Conservation (phyloP, 2,797 vertebrate species). For the Uromys caudimaculatus region DNA sequence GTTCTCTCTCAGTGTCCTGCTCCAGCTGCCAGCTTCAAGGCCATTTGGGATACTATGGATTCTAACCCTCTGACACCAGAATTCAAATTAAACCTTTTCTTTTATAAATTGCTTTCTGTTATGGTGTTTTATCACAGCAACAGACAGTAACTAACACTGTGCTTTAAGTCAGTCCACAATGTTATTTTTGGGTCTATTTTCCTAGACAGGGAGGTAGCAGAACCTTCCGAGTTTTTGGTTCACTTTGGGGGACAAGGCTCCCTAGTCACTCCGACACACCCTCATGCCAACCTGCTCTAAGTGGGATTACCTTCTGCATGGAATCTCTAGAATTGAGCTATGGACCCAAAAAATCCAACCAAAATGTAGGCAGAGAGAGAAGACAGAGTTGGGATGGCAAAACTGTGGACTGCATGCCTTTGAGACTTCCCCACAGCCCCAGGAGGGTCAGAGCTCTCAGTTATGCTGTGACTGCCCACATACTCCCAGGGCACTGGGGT, state of each 20-base stretch:
- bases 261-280: rapidly evolving
- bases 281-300: too few relatives aligned
- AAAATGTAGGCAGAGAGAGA: background rate
- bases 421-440: background rate
- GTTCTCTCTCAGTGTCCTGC: background rate
- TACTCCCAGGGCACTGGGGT: background rate
- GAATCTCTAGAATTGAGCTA: background rate
- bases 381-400: background rate
- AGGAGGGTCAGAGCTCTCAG: too few relatives aligned
- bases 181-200: background rate
- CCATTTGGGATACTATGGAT: background rate
- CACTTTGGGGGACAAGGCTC: rapidly evolving
- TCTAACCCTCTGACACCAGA: background rate
- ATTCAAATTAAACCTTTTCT: background rate
- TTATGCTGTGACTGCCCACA: background rate
- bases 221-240: slow-evolving; percentile 41
- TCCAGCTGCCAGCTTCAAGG: background rate
- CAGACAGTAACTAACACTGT: background rate
- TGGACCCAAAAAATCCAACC: rapidly evolving
- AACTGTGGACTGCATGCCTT: rapidly evolving
- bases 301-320: background rate
- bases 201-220: slow-evolving; percentile 48
- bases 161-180: background rate
- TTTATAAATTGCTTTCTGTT: background rate
- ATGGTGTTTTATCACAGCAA: background rate